These are phyloP conservation scores for Rhinogobius similis DNA, from an alignment of 2,113 vertebrate species.

Conservation along the genomic window DNA sequence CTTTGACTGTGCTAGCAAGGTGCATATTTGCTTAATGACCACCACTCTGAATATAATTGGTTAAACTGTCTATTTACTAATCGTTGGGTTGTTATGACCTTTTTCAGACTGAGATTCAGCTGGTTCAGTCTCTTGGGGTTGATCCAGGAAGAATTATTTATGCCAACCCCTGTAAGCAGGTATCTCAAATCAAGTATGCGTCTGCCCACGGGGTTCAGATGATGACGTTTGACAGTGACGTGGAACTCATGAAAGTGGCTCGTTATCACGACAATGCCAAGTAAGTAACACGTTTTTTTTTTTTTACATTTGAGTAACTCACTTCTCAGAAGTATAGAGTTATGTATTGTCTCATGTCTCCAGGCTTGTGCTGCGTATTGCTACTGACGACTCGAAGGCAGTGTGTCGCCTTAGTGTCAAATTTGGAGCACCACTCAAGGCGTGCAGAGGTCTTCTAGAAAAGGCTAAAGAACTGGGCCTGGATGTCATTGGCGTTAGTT, in stretches of 20 bases:
- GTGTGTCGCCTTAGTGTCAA: constrained; percentile 94
- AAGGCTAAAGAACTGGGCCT: constrained; percentile 88
- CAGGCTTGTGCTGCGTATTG: constrained; percentile 94
- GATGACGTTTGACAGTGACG: constrained; percentile 99
- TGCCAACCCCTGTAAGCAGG: constrained; percentile 98
- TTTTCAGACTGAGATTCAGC: constrained; percentile 89
- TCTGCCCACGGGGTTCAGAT: constrained; percentile 91
- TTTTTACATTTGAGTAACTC: background rate
- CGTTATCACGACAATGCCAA: constrained; percentile 92
- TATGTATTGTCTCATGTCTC: background rate
- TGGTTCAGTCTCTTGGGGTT: constrained; percentile 92
- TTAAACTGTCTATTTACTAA: constrained; percentile 12
- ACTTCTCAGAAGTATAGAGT: background rate
- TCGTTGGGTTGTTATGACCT: constrained; percentile 15
- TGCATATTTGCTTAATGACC: constrained; percentile 50
- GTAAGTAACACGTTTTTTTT: constrained; percentile 75
- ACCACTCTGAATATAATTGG: background rate
- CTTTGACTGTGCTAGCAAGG: constrained; percentile 99
- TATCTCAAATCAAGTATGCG: constrained; percentile 97
- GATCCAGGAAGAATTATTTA: constrained; percentile 92
- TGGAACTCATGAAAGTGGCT: constrained; percentile 94
- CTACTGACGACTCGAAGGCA: constrained; percentile 95
- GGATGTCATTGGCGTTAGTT: constrained; percentile 92
- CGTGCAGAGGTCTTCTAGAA: constrained; percentile 89
- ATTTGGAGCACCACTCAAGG: constrained; percentile 92